A percentile compares a stretch with the other conserved stretches of the same genome.
These are phyloP conservation scores for Odontophorus gujanensis DNA, from an alignment of 2,113 vertebrate genomes.

Conservation along the genomic window DNA sequence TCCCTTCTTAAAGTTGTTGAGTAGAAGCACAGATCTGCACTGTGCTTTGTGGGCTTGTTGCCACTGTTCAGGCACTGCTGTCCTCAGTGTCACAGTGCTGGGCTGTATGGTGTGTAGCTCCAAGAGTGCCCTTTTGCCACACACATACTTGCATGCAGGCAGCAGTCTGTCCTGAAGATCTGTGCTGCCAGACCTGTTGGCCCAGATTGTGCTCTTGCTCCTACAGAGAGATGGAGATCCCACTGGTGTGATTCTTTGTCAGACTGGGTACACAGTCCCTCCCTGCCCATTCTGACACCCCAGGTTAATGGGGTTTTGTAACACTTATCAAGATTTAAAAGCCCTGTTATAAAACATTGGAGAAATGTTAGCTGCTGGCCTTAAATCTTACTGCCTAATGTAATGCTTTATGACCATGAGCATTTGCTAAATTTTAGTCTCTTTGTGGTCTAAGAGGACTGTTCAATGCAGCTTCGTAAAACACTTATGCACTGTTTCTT, in stretches of 20 bases:
- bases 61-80: not conserved
- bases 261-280: not conserved
- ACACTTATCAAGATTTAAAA: not conserved
- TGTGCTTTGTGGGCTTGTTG: rapidly evolving
- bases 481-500: slow-evolving; percentile 17
- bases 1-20: not conserved
- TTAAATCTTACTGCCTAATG: slow-evolving; percentile 44
- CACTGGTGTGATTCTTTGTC: rapidly evolving
- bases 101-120: not conserved
- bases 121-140: not conserved
- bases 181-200: not conserved
- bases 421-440: slow-evolving; percentile 67
- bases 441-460: slow-evolving; percentile 16
- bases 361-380: slow-evolving; percentile 22
- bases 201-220: not conserved
- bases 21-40: not conserved
- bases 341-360: not conserved
- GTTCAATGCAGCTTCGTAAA: slow-evolving; percentile 47
- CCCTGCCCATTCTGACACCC: not conserved
- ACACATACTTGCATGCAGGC: rapidly evolving
- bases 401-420: slow-evolving; percentile 13
- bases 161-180: not conserved
- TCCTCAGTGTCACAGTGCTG: not conserved
- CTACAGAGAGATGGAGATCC: not conserved
- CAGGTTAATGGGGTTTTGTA: not conserved